phyloP scores from a whole-genome alignment of 2,113 vertebrate species.

The Microcebus griseorufus region DNA sequence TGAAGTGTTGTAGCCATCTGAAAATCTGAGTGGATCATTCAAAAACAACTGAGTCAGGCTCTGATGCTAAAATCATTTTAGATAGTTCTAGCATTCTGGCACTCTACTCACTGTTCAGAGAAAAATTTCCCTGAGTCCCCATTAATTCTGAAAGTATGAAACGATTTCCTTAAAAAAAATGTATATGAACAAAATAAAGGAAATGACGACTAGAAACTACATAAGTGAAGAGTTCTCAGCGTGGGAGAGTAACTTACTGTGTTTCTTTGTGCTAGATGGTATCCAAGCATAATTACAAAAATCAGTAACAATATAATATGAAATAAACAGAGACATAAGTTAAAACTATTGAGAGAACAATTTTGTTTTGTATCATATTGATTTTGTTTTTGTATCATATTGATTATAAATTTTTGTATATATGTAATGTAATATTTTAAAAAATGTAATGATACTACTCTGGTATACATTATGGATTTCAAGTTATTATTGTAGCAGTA shows the following conservation, averaged over 20 bases:
- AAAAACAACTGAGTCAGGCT: neutral
- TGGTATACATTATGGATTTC: neutral
- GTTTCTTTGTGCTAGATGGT: neutral
- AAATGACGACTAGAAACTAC: neutral
- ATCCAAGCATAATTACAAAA: neutral
- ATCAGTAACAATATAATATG: neutral
- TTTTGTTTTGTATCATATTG: neutral
- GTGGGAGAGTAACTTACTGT: neutral
- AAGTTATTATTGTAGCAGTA: neutral
- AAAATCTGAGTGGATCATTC: neutral
- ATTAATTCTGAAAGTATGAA: neutral
- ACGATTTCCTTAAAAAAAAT: neutral
- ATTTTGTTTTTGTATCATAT: neutral
- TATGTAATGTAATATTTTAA: neutral
- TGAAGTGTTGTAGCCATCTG: neutral
- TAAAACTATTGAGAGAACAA: neutral
- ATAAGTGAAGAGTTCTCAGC: neutral
- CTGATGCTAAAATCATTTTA: neutral
- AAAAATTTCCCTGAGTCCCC: neutral
- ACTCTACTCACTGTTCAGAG: neutral
- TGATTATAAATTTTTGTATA: neutral
- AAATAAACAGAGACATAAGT: neutral
- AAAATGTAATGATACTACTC: neutral
- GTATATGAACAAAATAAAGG: conserved; percentile 38
- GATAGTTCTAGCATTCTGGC: neutral